A percentile compares a stretch with the other conserved stretches of the same genome.
phyloP scores from a whole-genome alignment of 23 tunicate species.

The Halocynthia roretzi region DNA sequence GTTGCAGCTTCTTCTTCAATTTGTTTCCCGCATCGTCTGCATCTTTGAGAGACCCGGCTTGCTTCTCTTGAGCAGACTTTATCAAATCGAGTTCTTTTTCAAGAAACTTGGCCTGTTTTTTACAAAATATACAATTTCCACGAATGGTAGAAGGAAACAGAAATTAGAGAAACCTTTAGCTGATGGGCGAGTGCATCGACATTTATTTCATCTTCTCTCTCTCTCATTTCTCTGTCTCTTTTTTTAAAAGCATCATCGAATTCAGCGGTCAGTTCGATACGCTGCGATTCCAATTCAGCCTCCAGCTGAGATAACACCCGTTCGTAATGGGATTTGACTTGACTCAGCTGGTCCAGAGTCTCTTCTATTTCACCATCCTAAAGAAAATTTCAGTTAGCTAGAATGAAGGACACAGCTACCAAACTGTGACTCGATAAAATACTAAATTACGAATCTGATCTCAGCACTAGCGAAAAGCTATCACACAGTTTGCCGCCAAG shows the following conservation, averaged over 20 bases:
- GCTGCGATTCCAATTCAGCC: slow-evolving; percentile 54
- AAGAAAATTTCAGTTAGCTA: not conserved
- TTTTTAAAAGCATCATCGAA: slow-evolving; percentile 33
- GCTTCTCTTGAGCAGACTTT: slow-evolving; percentile 18
- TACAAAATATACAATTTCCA: not conserved
- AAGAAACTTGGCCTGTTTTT: slow-evolving; percentile 38
- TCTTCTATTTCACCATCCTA: slow-evolving; percentile 58
- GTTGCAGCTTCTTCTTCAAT: slow-evolving; percentile 35
- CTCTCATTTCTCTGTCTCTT: slow-evolving; percentile 29
- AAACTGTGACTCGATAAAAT: not conserved
- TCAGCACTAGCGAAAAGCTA: not conserved
- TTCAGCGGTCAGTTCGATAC: slow-evolving; percentile 47
- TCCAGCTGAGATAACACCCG: slow-evolving; percentile 31
- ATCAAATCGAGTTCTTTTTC: slow-evolving; percentile 44
- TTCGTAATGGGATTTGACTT: slow-evolving; percentile 29
- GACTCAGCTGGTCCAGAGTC: slow-evolving; percentile 18
- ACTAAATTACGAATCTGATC: not conserved
- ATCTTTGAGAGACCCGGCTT: slow-evolving; percentile 10
- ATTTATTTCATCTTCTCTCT: slow-evolving; percentile 20
- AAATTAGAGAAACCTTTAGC: slow-evolving; percentile 35
- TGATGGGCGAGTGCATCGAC: slow-evolving; percentile 25
- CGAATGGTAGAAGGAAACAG: not conserved
- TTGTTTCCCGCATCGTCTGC: slow-evolving; percentile 18
- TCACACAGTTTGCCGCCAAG: too few species aligned
- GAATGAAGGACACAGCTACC: not conserved